Evolutionary conservation across 2,888 invertebrate genomes (phyloP).

Genomic region (Linnaemya vulpina): DNA sequence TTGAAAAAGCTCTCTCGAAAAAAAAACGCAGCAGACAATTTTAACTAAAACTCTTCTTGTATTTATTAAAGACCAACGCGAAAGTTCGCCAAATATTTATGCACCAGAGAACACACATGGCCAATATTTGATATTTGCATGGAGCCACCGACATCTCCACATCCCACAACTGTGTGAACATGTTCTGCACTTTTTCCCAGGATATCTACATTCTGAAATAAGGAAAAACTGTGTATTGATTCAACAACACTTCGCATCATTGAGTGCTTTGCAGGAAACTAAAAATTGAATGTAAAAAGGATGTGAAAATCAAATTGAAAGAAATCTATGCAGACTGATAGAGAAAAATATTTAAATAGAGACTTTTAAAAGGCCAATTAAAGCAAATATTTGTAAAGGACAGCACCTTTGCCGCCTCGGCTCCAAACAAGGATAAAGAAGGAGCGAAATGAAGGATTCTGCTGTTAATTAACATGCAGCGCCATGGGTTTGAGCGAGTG

Average conservation of each 20-base stretch:
- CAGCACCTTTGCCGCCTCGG: background rate
- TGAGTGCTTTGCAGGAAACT: conserved; percentile 43
- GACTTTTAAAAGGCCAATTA: conserved; percentile 68
- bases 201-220: conserved; percentile 42
- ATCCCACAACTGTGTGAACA: background rate
- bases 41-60: conserved; percentile 39
- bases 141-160: conserved; percentile 17
- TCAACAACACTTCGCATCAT: conserved; percentile 68
- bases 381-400: conserved; percentile 66
- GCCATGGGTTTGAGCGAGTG: conserved; percentile 6
- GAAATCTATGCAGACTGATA: conserved; percentile 52
- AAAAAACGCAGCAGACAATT: conserved; percentile 6
- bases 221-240: conserved; percentile 59
- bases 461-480: conserved; percentile 62
- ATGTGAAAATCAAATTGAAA: conserved; percentile 28
- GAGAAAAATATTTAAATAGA: conserved; percentile 65
- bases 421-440: background rate
- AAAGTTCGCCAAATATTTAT: conserved; percentile 28
- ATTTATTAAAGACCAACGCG: conserved; percentile 29
- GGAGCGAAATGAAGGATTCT: conserved; percentile 7
- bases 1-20: conserved; percentile 1
- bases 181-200: background rate
- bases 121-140: conserved; percentile 42
- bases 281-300: conserved; percentile 18
- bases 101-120: background rate